These are phyloP conservation scores for Adelges cooleyi DNA, from an alignment of 1,140 invertebrate genomes.

Conservation along the genomic window DNA sequence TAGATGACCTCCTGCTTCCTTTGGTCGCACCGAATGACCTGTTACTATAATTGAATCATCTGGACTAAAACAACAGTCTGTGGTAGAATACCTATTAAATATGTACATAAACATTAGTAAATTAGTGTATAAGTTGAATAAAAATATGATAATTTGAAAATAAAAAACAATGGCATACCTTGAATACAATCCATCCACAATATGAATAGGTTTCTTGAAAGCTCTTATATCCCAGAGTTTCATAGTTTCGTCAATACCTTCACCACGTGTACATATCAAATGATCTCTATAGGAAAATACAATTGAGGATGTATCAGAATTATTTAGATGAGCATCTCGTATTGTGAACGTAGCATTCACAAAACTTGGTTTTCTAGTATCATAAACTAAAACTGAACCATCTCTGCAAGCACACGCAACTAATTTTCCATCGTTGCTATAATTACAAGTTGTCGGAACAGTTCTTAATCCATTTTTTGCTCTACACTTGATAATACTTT, in stretches of 20 bases:
- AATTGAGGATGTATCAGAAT: conserved; percentile 70
- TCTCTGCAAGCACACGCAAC: conserved; percentile 86
- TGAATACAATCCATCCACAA: conserved; percentile 60
- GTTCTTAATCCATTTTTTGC: conserved; percentile 79
- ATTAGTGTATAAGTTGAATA: too few species aligned
- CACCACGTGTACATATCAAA: conserved; percentile 65
- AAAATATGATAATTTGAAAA: too few species aligned
- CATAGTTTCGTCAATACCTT: conserved; percentile 69
- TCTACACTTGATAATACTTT: conserved; percentile 78
- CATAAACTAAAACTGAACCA: conserved; percentile 97
- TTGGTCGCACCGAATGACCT: conserved; percentile 66
- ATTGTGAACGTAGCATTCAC: conserved; percentile 67
- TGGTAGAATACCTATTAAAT: conserved; percentile 34
- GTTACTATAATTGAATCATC: conserved; percentile 83
- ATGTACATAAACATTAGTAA: too few species aligned
- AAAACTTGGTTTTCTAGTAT: conserved; percentile 64
- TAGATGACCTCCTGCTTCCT: conserved; percentile 57
- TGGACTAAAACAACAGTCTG: conserved; percentile 70
- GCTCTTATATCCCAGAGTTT: conserved; percentile 89
- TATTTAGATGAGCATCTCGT: conserved; percentile 68
- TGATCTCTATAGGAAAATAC: conserved; percentile 80
- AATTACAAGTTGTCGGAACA: conserved; percentile 71
- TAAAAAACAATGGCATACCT: conserved; percentile 37
- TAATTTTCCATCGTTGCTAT: conserved; percentile 75
- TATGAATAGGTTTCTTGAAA: conserved; percentile 65